Percentiles rank a stretch among this genome's conserved stretches.
Conservation (phyloP, 2,797 vertebrate species). For the Odontamblyopus rebecca region DNA sequence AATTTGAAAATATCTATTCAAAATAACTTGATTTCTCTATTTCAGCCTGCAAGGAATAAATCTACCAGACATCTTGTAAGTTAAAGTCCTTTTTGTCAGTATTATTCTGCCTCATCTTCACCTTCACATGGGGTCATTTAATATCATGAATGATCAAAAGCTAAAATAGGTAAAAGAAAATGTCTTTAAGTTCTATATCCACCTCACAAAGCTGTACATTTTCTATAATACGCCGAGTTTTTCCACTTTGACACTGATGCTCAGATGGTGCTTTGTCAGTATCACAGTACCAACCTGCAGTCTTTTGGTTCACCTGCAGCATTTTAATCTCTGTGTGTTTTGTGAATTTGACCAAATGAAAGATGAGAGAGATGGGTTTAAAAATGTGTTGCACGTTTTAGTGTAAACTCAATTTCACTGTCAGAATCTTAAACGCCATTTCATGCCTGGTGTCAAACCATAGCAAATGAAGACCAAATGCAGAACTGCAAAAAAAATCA, state of each 20-base stretch:
- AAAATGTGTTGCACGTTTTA: neutral
- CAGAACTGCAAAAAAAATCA: neutral
- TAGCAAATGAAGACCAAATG: neutral
- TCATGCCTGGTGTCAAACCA: neutral
- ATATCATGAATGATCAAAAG: neutral
- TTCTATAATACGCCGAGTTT: neutral
- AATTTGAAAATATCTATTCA: constrained; percentile 15
- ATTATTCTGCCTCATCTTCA: neutral
- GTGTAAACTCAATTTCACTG: neutral
- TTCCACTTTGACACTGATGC: neutral
- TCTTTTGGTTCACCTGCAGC: constrained; percentile 3
- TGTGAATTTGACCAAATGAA: constrained; percentile 1
- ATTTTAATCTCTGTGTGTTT: neutral
- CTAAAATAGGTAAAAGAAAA: neutral
- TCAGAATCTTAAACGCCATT: neutral
- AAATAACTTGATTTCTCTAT: constrained; percentile 34
- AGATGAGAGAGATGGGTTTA: neutral
- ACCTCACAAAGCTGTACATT: neutral
- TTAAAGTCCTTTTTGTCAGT: constrained; percentile 30
- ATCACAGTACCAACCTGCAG: neutral
- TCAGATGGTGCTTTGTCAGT: neutral
- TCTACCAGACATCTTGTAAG: constrained; percentile 73
- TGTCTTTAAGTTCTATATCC: neutral
- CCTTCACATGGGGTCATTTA: neutral
- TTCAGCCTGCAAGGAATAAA: constrained; percentile 69